Evolutionary conservation across 2,113 vertebrate species (phyloP), one percentile per base, ranked within the genome.

Genomic region (Channa maculata): DNA sequence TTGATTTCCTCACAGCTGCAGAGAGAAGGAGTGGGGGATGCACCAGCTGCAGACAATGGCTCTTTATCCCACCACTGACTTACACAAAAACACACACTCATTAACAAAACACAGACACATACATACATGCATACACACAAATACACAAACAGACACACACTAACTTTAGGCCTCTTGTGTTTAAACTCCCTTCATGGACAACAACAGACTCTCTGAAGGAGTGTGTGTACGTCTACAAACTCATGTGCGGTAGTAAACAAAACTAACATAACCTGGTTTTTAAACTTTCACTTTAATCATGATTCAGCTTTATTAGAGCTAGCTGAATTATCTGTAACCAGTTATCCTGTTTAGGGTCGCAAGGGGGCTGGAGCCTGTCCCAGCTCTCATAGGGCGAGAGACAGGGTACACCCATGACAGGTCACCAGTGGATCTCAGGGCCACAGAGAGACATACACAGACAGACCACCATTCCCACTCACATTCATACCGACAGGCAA

Each of bases 1-100:
- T 95, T 96, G 93, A 96, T 93, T 95, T 92, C 93, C 91, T 91
- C 10, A 79, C 96, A 96, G 96, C 95, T 96, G 95, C 88, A 93
- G 89, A 92, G 84, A 88, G 85, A 82, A 0, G 92, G 93, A 92
- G 93, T 92, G 92, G 87, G 92, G 92, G 80, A 87, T 92, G 90
- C 94, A 94, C 93, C 93, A 94, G 94, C 92, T 79, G 85, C 86
- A 94, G 92, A 96, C 95, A 97, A 96, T 95, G 93, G 89, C 1
- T 91, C 95, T 96, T 95, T 96, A 94, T 96, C 76, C 5, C 0
- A 1, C 69, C 80, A 88, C 89, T 93, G 93, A 94, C 93, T 93
- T 93, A 77, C 90, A 93, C 92, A 92, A 94, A 92, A 49, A 83
- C 75, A 75, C 72, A 79, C 77, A 74, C 83, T 52, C 65, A 75